Evolutionary conservation across 30 jellyfish, hydroid and myxozoan species (phyloP).

Genomic region (Turritopsis dohrnii): DNA sequence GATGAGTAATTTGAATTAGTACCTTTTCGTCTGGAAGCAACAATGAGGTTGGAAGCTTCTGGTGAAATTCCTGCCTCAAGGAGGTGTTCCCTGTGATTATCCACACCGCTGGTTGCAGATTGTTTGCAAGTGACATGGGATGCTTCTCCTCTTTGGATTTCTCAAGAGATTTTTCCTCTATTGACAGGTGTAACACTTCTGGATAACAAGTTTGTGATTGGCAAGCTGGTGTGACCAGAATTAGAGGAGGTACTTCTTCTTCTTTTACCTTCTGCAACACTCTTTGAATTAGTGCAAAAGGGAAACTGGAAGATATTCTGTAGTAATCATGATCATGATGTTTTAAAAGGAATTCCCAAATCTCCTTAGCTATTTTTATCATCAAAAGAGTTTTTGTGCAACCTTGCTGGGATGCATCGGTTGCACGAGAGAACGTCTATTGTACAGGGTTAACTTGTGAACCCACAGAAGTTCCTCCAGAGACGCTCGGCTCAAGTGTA

Average conservation of each 20-base stretch:
- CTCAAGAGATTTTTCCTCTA: not conserved
- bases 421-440: slow-evolving; percentile 13
- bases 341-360: not conserved
- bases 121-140: slow-evolving; percentile 25
- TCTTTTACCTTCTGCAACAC: not conserved
- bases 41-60: slow-evolving; percentile 34
- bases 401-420: slow-evolving; percentile 6
- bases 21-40: slow-evolving; percentile 40
- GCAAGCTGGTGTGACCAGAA: slow-evolving; percentile 32
- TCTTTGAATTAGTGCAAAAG: not conserved
- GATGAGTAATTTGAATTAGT: slow-evolving; percentile 41
- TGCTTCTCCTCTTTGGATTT: slow-evolving; percentile 32
- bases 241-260: not conserved
- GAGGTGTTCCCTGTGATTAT: slow-evolving; percentile 32
- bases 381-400: not conserved
- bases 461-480: slow-evolving; percentile 6
- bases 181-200: slow-evolving; percentile 20
- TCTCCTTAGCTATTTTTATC: not conserved
- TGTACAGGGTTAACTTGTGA: not conserved
- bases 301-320: not conserved
- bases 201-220: slow-evolving; percentile 40
- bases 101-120: slow-evolving; percentile 44
- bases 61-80: slow-evolving; percentile 26
- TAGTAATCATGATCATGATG: no score
- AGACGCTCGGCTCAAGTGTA: not conserved